A percentile compares a stretch with the other conserved stretches of the same genome.
Evolutionary conservation across 2,113 vertebrate species (phyloP).

Genomic region (Hylia prasina): DNA sequence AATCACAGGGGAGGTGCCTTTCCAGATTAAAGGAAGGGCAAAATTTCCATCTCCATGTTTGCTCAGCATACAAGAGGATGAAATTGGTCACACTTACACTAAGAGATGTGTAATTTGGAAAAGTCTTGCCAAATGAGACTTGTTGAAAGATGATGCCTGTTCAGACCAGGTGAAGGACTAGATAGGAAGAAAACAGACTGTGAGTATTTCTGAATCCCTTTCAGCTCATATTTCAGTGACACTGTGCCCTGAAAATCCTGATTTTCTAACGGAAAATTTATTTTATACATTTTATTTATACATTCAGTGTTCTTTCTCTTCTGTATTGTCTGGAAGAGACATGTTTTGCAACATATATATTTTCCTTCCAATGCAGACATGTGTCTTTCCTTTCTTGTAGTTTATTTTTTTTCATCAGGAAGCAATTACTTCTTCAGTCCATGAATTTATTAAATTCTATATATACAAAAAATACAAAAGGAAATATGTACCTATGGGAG

Average conservation of each 20-base stretch:
- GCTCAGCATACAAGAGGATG: not conserved
- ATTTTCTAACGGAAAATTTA: not conserved
- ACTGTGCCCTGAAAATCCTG: not conserved
- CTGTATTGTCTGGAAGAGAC: not conserved
- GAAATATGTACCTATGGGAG: not conserved
- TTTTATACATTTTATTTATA: too few relatives aligned
- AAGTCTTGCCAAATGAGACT: not conserved
- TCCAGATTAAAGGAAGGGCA: not conserved
- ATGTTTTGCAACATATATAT: not conserved
- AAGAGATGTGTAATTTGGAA: not conserved
- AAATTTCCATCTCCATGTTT: not conserved
- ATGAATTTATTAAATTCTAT: not conserved
- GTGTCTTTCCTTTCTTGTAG: not conserved
- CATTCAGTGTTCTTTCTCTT: not conserved
- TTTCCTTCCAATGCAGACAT: not conserved
- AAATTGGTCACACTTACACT: not conserved
- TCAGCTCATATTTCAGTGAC: not conserved
- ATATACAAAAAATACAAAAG: not conserved
- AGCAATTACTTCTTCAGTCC: not conserved
- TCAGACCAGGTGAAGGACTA: not conserved
- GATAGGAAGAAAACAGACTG: not conserved
- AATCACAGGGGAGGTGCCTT: too few relatives aligned
- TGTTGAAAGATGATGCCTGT: not conserved
- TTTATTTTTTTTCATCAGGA: not conserved
- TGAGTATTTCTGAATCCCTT: not conserved